Evolutionary conservation across 2,797 vertebrate genomes (phyloP), one percentile per base, ranked within the genome.

Genomic region (Chiloscyllium punctatum): DNA sequence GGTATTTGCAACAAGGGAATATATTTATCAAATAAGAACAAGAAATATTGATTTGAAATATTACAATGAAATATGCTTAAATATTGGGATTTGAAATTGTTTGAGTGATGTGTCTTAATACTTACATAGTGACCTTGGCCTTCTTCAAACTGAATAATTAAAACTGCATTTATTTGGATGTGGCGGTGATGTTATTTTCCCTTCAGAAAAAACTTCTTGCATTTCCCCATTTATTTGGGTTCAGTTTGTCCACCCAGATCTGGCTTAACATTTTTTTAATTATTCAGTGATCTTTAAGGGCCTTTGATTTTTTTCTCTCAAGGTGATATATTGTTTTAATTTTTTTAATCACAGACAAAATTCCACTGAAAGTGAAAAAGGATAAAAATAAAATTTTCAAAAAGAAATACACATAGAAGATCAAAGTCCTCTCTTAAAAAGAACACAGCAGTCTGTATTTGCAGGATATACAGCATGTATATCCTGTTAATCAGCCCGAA

Each of bases 361-460:
- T n/a, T 92, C 90, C 4, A 37, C 33, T 37, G 42, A 42, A 84
- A 92, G 25, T 42, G n/a, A n/a, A 92, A 96, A 96, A 94, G 96
- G 96, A 95, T 66, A 97, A 96, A 97, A 97, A 25, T 96, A 97
- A 97, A 98, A 98, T 98, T 98, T 98, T 84, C 79, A 84, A 21
- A 84, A 77, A 77, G 8, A 13, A 62, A 69, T 68, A 16, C n/a
- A 62, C 5, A 33, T 16, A 92, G 74, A 79, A n/a, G 5, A n/a
- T 92, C 88, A 11, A 68, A 42, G 37, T 9, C 16, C 37, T 9
- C 18, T 69, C 8, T 6, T 3, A 42, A 69, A 92, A 92, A 37
- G 21, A 69, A 68, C 51, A 18, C 16, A 25, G 11, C 21, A 13
- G 21, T 69, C 37, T 42, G 18, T 27, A 92, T 69, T 92, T 69